Base-by-base conservation (phyloP, 1,140 invertebrate species). In the Rhysida immarginata region DNA sequence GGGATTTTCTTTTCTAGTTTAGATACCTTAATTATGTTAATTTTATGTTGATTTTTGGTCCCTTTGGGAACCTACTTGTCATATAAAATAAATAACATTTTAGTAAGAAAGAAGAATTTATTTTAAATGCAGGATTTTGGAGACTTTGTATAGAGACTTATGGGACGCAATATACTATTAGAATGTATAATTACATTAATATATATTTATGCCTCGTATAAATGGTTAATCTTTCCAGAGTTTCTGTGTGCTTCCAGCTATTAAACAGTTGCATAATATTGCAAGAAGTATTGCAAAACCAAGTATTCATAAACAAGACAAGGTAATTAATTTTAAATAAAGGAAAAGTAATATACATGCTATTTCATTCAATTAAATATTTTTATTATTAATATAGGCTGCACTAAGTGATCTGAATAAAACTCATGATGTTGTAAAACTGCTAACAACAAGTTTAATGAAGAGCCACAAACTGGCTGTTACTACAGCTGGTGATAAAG, bases 321-420 rank as follows among this genome's bases (percentile, higher is more conserved):
- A 74, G 67, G 73, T 73, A n/a, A n/a, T n/a, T n/a, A n/a, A n/a
- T n/a, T n/a, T n/a, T n/a, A n/a, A n/a, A n/a, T n/a, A n/a, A n/a
- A n/a, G n/a, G n/a, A n/a, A n/a, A n/a, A n/a, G n/a, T n/a, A n/a
- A n/a, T n/a, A n/a, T n/a, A n/a, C n/a, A n/a, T n/a, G n/a, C 29
- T 60, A 8, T 49, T 20, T 27, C 16, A 1, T 35, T 50, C 45
- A 25, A 2, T 26, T 35, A 51, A 60, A 44, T 43, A 46, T 26
- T 26, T 20, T 29, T 42, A 54, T 43, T 58, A 44, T 18, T n/a
- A 14, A n/a, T n/a, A 58, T 59, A 75, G 72, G 68, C 70, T 43
- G 69, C 71, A 26, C 61, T 75, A 26, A 66, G 69, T 60, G 74
- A 77, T 21, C 58, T 77, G 41, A 74, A 75, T 60, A 71, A 70